Percentiles rank a stretch among this genome's conserved stretches.
Conservation (phyloP, 2,888 invertebrate species). For the Carcina quercana region DNA sequence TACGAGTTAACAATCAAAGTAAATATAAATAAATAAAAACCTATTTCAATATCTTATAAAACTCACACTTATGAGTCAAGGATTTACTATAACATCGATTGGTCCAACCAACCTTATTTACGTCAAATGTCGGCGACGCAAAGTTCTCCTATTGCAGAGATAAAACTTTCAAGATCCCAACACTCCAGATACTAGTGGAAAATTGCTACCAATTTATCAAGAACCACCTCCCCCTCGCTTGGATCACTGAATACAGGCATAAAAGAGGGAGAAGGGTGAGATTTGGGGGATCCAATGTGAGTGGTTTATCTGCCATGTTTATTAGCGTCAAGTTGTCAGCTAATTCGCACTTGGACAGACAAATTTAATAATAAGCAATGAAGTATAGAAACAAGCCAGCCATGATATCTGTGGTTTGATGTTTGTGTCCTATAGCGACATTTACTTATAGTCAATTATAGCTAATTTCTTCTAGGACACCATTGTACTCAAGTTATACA, state of each 20-base stretch:
- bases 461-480: too few relatives aligned
- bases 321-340: conserved; percentile 50
- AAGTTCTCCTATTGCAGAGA: conserved; percentile 5
- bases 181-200: conserved; percentile 33
- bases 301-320: conserved; percentile 37
- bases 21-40: too few relatives aligned
- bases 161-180: conserved; percentile 40
- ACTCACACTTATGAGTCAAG: too few relatives aligned
- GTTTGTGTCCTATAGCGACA: too few relatives aligned
- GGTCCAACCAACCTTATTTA: conserved; percentile 1
- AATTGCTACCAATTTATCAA: conserved; percentile 26
- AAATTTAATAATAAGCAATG: conserved; percentile 53
- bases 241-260: conserved; percentile 12
- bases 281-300: conserved; percentile 18
- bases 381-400: conserved; percentile 25
- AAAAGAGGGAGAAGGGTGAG: conserved; percentile 14
- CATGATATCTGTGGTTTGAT: too few relatives aligned
- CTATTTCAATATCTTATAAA: too few relatives aligned
- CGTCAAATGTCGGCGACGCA: conserved; percentile 1
- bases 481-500: too few relatives aligned
- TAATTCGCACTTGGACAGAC: conserved; percentile 51
- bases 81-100: neutral
- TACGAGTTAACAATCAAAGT: too few relatives aligned
- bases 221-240: conserved; percentile 20
- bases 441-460: too few relatives aligned